Base-by-base conservation (phyloP, 2,888 invertebrate species). In the Diploptera punctata region DNA sequence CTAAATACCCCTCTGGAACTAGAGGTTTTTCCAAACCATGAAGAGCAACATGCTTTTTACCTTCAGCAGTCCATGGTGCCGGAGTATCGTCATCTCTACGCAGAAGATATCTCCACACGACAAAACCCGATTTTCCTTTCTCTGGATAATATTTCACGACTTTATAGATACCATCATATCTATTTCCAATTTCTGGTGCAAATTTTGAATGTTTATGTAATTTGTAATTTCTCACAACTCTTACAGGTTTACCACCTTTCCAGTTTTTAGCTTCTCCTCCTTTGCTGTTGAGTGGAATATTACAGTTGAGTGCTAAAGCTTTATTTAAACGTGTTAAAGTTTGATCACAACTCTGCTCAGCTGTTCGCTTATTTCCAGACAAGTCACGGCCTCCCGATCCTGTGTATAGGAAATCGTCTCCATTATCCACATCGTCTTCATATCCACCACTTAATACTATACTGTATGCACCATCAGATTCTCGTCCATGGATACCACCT, bases 91-190 rank as follows among this genome's bases (percentile, higher is more conserved):
- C 95, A 80, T 95, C 95, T 68, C 95, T 84, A 57, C 91, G 84
- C 73, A 95, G 80, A 44, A 91, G 80, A 80, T 92, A 95, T 73
- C 92, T 88, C 94, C 94, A 95, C 31, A 95, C 92, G 9, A 87
- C 84, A 80, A 88, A 93, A 0, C 94, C 94, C 1, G 93, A 91
- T 78, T 90, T 86, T 0, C 93, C 94, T 72, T 86, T 89, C 80
- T 91, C 91, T 0, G 91, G 91, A 83, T 91, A 94, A 80, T 94
- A 95, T 78, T 91, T 93, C 0, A 93, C 91, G 0, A 95, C 90
- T 84, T 95, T 95, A 82, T 95, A 95, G 68, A 94, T 89, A 0
- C 95, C 95, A 79, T 95, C 95, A 80, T 95, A 95, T 76, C 94
- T 84, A 74, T 88, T 88, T 2, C 91, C 95, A 77, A 91, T 91